Evolutionary conservation across 2,888 invertebrate species (phyloP).

Genomic region (Diarsia mendica): DNA sequence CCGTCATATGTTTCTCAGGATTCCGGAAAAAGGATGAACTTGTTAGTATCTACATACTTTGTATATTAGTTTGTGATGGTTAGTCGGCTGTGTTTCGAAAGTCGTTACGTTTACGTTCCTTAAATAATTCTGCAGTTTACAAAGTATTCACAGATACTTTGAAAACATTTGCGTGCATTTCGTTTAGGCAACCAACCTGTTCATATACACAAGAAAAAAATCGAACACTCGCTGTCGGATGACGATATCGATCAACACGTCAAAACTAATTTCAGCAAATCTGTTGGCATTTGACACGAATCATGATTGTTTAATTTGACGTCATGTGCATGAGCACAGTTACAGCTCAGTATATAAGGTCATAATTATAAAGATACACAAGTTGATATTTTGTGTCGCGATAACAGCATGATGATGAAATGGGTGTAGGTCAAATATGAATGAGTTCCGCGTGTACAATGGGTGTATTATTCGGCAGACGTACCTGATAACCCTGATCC

Average conservation of each 20-base stretch:
- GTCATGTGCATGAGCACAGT: slow-evolving; percentile 15
- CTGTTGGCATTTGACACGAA: slow-evolving; percentile 22
- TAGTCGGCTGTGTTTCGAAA: background rate
- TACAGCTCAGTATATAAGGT: slow-evolving; percentile 16
- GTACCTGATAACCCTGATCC: slow-evolving; percentile 96
- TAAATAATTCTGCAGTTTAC: background rate
- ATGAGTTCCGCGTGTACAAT: slow-evolving; percentile 22
- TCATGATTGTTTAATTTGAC: slow-evolving; percentile 17
- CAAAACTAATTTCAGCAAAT: slow-evolving; percentile 28
- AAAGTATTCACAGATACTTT: background rate
- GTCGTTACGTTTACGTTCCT: too few relatives aligned
- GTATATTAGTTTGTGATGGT: background rate
- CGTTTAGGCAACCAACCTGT: background rate
- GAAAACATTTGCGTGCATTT: background rate
- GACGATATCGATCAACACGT: slow-evolving; percentile 17
- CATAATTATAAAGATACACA: slow-evolving; percentile 25
- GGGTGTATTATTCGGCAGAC: slow-evolving; percentile 90
- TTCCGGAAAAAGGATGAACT: slow-evolving; percentile 97
- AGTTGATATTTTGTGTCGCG: slow-evolving; percentile 8
- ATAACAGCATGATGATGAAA: slow-evolving; percentile 16
- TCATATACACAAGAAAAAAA: slow-evolving; percentile 5
- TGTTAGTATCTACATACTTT: slow-evolving; percentile 89
- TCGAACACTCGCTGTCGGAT: background rate
- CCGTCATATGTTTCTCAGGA: slow-evolving; percentile 97
- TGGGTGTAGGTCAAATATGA: slow-evolving; percentile 20